Evolutionary conservation across 2,797 vertebrate genomes (phyloP).

Genomic region (Helostoma temminkii): DNA sequence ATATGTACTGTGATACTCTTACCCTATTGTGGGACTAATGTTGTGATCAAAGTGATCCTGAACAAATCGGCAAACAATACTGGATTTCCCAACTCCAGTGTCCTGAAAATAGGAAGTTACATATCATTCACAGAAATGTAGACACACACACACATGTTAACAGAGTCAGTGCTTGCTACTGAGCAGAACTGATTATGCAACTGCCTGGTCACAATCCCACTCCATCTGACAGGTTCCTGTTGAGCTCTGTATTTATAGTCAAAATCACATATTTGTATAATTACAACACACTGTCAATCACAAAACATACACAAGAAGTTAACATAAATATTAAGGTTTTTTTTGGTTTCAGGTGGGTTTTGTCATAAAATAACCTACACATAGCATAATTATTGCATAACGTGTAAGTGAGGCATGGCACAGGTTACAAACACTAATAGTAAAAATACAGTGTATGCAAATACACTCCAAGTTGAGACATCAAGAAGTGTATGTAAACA

Average conservation of each 20-base stretch:
- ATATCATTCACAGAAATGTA: conserved; percentile 12
- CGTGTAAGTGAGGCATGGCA: neutral
- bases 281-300: neutral
- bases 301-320: neutral
- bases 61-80: conserved; percentile 97
- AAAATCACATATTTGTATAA: neutral
- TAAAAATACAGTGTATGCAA: no score
- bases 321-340: neutral
- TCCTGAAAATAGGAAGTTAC: conserved; percentile 84
- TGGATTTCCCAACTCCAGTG: conserved; percentile 98
- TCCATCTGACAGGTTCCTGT: neutral
- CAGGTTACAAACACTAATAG: no score
- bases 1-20: conserved; percentile 64
- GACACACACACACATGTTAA: neutral
- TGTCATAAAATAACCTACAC: neutral
- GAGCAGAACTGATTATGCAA: conserved; percentile 26
- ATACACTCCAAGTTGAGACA: no score
- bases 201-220: conserved; percentile 26
- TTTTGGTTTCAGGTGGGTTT: neutral
- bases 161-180: conserved; percentile 16
- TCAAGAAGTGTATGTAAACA: no score
- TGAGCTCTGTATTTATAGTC: neutral
- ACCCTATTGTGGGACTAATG: conserved; percentile 98
- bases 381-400: no score
- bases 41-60: conserved; percentile 99